A percentile compares a stretch with the other conserved stretches of the same genome.
Conservation (phyloP, 1,140 invertebrate species). For the Pachyrhynchus sulphureomaculatus region DNA sequence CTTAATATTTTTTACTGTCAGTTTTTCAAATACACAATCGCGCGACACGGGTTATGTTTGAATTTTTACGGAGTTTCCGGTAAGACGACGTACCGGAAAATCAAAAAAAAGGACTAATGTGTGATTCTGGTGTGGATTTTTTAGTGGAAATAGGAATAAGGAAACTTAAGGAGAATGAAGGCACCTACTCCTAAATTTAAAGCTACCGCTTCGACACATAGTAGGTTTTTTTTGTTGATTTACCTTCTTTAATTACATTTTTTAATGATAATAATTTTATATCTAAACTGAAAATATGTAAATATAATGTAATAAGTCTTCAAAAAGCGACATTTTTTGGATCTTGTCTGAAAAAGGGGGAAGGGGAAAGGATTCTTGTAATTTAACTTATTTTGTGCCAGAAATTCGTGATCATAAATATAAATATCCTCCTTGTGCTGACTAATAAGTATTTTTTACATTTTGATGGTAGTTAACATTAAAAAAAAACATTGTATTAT, state of each 20-base stretch:
- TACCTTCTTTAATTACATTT: not conserved
- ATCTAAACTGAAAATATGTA: too few relatives aligned
- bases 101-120: not conserved
- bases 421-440: too few relatives aligned
- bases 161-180: conserved; percentile 14
- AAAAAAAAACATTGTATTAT: too few relatives aligned
- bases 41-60: not conserved
- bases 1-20: conserved; percentile 25
- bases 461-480: too few relatives aligned
- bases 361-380: too few relatives aligned
- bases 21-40: conserved; percentile 12
- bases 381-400: too few relatives aligned
- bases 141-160: not conserved
- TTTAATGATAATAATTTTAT: not conserved
- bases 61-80: conserved; percentile 1
- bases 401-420: too few relatives aligned
- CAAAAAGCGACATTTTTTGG: too few relatives aligned
- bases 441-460: too few relatives aligned
- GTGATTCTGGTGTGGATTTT: not conserved
- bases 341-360: too few relatives aligned
- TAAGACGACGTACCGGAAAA: not conserved
- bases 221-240: conserved; percentile 15
- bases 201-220: conserved; percentile 25
- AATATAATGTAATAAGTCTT: too few relatives aligned
- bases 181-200: conserved; percentile 31